A percentile compares a stretch with the other conserved stretches of the same genome.
Evolutionary conservation across 2,797 vertebrate species (phyloP).

Genomic region (Scyliorhinus canicula): DNA sequence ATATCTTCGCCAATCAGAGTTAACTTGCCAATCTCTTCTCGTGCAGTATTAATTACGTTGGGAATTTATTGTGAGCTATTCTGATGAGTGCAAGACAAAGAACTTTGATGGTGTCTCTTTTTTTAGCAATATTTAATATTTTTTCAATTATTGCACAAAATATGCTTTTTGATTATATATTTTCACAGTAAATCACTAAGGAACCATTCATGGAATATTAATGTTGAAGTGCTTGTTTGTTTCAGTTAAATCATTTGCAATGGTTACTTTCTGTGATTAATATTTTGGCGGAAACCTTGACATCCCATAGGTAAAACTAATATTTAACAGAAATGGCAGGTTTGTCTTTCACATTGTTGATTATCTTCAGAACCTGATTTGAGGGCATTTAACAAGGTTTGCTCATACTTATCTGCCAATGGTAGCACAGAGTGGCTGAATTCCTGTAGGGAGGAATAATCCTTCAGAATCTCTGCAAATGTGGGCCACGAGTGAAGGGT

Average conservation of each 20-base stretch:
- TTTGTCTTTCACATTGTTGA: background rate
- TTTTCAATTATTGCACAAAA: background rate
- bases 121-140: background rate
- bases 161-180: background rate
- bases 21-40: no score
- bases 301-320: background rate
- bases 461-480: background rate
- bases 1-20: no score
- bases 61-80: no score
- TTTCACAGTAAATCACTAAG: background rate
- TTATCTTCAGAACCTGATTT: background rate
- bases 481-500: background rate
- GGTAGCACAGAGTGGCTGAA: background rate
- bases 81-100: no score
- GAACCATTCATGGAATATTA: background rate
- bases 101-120: no score
- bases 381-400: no score
- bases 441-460: background rate
- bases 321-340: background rate
- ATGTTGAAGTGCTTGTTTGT: background rate
- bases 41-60: no score
- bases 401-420: background rate
- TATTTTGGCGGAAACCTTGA: background rate
- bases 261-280: background rate
- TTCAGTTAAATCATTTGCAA: background rate